Percentiles rank a stretch among this genome's conserved stretches.
phyloP scores from a whole-genome alignment of 2,113 vertebrate species.

The Bubalus kerabau region DNA sequence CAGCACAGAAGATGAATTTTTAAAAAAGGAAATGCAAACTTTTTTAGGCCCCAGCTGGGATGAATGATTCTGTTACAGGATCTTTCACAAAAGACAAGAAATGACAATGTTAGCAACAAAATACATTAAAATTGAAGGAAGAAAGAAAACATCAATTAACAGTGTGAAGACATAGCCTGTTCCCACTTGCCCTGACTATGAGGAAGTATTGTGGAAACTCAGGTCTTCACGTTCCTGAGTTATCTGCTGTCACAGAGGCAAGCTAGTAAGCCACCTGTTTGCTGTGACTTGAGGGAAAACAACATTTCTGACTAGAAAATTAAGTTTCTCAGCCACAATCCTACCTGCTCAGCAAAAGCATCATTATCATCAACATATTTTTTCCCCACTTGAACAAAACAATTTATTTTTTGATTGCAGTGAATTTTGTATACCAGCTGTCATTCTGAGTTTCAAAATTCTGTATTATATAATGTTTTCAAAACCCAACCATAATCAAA shows the following conservation, averaged over 20 bases:
- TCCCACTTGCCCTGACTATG: neutral
- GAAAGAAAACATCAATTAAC: constrained; percentile 27
- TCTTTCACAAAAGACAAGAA: constrained; percentile 56
- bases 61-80: constrained; percentile 30
- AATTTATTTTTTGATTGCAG: constrained; percentile 30
- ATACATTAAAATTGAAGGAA: neutral
- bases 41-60: neutral
- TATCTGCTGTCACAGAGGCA: neutral
- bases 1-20: neutral
- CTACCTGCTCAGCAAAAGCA: constrained; percentile 1
- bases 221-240: neutral
- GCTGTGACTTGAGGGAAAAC: neutral
- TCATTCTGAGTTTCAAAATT: constrained; percentile 8
- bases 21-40: neutral
- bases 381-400: neutral
- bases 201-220: neutral
- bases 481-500: neutral
- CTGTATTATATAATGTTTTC: neutral
- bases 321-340: neutral
- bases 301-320: neutral
- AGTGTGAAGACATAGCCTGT: neutral
- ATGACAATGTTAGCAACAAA: constrained; percentile 14
- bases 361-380: neutral
- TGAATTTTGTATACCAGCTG: neutral
- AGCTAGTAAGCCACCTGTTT: neutral